Conservation (phyloP, 2,797 vertebrate species). For the Myotis myotis region DNA sequence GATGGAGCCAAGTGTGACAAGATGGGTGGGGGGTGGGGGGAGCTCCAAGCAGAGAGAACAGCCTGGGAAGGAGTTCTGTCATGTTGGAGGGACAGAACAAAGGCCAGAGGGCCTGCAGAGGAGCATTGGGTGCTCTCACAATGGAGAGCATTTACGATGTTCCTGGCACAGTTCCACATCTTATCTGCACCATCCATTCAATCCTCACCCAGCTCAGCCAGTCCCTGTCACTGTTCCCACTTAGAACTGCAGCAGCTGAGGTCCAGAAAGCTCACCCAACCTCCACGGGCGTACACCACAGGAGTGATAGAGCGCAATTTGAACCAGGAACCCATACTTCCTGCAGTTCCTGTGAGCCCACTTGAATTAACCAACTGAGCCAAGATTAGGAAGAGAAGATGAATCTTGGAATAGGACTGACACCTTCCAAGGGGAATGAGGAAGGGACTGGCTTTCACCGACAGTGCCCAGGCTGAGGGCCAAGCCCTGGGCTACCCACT, state of each 20-base stretch:
- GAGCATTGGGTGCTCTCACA: rapidly evolving
- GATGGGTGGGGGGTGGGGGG: rapidly evolving
- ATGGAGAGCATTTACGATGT: rapidly evolving
- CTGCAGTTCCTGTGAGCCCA: background rate
- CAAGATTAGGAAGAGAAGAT: background rate
- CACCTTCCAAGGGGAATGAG: background rate
- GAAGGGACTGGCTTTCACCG: background rate
- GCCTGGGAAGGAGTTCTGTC: background rate
- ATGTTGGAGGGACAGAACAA: rapidly evolving
- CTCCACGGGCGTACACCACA: background rate
- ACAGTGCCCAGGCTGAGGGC: background rate
- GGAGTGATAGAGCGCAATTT: background rate
- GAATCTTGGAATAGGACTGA: background rate
- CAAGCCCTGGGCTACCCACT: background rate
- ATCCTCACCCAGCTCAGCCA: background rate
- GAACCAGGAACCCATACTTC: background rate
- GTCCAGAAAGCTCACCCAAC: background rate
- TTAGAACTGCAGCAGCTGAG: background rate
- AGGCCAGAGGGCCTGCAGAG: background rate
- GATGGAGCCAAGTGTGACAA: background rate
- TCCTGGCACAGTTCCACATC: no score
- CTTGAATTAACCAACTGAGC: background rate
- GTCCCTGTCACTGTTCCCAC: background rate
- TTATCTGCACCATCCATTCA: rapidly evolving
- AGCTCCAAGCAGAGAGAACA: background rate